Conservation (phyloP, 2,797 vertebrate species). For the Esox masquinongy region DNA sequence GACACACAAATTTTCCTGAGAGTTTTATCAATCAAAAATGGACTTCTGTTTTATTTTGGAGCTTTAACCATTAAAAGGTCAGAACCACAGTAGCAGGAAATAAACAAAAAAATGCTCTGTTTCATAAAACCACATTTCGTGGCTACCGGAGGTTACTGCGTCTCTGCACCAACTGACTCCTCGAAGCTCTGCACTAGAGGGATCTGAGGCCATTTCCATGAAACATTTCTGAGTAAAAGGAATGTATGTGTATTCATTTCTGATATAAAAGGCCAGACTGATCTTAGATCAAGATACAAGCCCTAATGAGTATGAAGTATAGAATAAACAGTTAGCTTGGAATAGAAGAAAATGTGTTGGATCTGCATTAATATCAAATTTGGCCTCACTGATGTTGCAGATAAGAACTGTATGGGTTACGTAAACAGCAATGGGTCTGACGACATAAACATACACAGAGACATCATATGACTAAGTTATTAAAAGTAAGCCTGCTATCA, state of each 20-base stretch:
- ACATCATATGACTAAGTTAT: not conserved
- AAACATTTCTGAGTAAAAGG: not conserved
- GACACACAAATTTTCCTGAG: no score
- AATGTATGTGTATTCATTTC: not conserved
- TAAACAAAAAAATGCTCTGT: no score
- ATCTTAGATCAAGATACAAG: not conserved
- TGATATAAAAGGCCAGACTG: not conserved
- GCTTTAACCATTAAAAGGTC: no score
- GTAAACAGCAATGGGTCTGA: not conserved
- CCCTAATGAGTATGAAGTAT: not conserved
- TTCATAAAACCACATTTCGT: no score
- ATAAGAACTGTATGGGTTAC: not conserved
- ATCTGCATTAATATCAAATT: not conserved
- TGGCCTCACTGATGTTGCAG: not conserved
- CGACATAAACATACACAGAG: not conserved
- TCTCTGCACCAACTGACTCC: no score
- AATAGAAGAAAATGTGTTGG: not conserved
- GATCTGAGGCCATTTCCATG: not conserved
- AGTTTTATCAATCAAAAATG: no score
- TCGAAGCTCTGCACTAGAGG: not conserved
- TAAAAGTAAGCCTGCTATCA: no score
- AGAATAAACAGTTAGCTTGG: not conserved
- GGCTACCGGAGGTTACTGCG: no score
- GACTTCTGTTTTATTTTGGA: no score
- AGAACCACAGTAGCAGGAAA: no score